Base-by-base conservation (phyloP, 2,888 invertebrate species). In the Eretmocerus hayati region DNA sequence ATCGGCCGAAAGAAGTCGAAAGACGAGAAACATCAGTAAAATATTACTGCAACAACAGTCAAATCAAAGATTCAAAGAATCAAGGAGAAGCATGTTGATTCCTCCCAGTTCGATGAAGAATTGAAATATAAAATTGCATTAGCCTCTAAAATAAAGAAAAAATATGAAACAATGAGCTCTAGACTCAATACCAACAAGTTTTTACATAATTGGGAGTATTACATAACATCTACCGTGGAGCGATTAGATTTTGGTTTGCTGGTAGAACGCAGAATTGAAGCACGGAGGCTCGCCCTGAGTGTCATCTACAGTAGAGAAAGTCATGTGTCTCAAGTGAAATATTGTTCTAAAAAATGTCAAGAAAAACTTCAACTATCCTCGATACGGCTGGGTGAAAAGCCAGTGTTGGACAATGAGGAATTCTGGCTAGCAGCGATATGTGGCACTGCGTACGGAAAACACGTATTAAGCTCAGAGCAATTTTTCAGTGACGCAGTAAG, bases 341-440 rank as follows among this genome's bases (percentile, higher is more conserved):
- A 19, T 15, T 5, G 2, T n/a, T 22, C 42, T 5, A 6, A 38
- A 22, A 23, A 13, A 5, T 37, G 26, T n/a, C 30, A 37, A 37
- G 13, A 32, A 3, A 37, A 42, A 19, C n/a, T 42, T 8, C 22
- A 21, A 31, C 1, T 42, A 13, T 16, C 18, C 1, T 22, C 22
- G n/a, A 37, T 2, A 18, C 9, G 19, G 1, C 38, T 48, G 16
- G 16, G 32, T 32, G 16, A 8, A 3, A 18, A n/a, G 15, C 23
- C 30, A 19, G 32, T 48, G 22, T 3, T n/a, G 30, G 42, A 15
- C 5, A 42, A 42, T 19, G 38, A 38, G 23, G 13, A 21, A 2
- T 18, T 4, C 19, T 30, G 37, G 18, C n/a, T 38, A 4, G 26
- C 38, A 5, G 38, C 48, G n/a, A 38, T 42, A 32, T 48, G 48